Evolutionary conservation across 2,113 vertebrate genomes (phyloP).

Genomic region (Oncorhynchus nerka): DNA sequence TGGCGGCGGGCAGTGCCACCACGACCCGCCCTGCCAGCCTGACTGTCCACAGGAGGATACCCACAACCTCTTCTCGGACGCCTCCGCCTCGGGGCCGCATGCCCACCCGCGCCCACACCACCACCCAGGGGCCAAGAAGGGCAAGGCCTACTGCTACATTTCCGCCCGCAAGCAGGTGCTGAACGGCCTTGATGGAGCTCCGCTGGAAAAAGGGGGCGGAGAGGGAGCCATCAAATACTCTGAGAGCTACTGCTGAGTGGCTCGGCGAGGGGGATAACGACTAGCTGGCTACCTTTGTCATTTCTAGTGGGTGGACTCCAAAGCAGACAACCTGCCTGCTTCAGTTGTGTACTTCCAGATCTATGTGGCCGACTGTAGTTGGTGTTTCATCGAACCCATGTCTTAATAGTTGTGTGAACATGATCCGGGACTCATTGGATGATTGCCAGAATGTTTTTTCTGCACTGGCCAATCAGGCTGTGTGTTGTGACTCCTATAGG

Average conservation of each 20-base stretch:
- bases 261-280: neutral
- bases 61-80: neutral
- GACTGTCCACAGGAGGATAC: neutral
- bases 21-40: neutral
- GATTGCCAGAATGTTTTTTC: no score
- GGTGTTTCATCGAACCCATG: no score
- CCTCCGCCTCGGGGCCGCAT: neutral
- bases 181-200: slow-evolving; percentile 12
- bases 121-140: slow-evolving; percentile 26
- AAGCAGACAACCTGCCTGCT: neutral
- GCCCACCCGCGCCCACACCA: slow-evolving; percentile 3
- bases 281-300: neutral
- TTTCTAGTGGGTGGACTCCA: neutral
- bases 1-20: neutral
- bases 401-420: no score
- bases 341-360: no score
- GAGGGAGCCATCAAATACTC: slow-evolving; percentile 48
- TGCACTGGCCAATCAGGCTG: no score
- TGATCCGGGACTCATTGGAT: no score
- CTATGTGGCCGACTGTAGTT: no score
- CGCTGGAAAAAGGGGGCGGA: slow-evolving; percentile 23
- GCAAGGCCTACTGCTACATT: slow-evolving; percentile 43
- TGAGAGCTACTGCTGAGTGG: slow-evolving; percentile 37
- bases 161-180: slow-evolving; percentile 39
- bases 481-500: no score